Evolutionary conservation across 2,797 vertebrate species (phyloP), one percentile per base, ranked within the genome.

Genomic region (Melopsittacus undulatus): DNA sequence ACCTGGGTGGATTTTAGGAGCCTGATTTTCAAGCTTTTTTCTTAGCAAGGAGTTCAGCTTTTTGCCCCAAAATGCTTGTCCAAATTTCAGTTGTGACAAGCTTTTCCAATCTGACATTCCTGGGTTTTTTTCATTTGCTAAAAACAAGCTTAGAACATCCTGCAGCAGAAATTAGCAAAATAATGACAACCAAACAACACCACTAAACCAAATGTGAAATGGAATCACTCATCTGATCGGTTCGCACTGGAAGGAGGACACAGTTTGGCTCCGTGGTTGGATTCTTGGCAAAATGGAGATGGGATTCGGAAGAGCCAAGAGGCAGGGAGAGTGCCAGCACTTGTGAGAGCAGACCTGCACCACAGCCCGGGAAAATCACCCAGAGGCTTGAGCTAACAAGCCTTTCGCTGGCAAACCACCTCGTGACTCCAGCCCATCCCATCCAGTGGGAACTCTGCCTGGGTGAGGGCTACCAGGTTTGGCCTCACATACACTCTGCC

Each of bases 141-240:
- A 76, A 66, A 81, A 19, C 26, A 43, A 64, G 19, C 18, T 30
- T 23, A 59, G 22, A 8, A 6, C 2, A 2, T 74, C 64, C 32
- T 34, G 26, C 48, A 42, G 70, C 40, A 40, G 22, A 48, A 75
- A 61, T 9, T 2, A 11, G 27, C 16, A 40, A 24, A 62, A n/a
- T 5, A 9, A 11, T 2, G 0, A 51, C 34, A 29, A 20, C 21
- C 7, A 5, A 24, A 24, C 27, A 15, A 3, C 15, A 21, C 17
- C 16, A 5, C 0, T 4, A 7, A 19, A 27, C 16, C 42, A 4
- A 3, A 6, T 1, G 23, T 7, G 73, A 30, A 36, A 9, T 2
- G 32, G 21, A 67, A 1, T 15, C 34, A 3, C 10, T 32, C 1
- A 0, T 6, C 5, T 4, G 34, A 15, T 4, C 0, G 0, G 12